Evolutionary conservation across 2,113 vertebrate species (phyloP), one percentile per base, ranked within the genome.

Genomic region (Rhabdornis inornatus): DNA sequence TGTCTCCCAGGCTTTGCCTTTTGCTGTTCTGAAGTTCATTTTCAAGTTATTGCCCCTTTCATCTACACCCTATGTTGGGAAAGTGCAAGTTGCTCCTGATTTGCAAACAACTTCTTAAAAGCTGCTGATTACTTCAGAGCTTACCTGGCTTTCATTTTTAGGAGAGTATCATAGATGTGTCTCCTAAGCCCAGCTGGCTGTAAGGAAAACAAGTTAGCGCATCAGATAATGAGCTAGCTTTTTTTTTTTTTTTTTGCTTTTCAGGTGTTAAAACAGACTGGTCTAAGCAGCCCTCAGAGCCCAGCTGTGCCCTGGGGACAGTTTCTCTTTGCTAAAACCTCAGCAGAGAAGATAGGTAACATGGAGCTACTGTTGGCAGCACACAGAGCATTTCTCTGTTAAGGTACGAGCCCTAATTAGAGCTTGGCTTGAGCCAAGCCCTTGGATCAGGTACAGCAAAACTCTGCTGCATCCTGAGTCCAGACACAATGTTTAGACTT

Each of bases 401-500:
- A 82, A 92, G 92, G 76, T 79, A 72, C 33, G 56, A 78, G 77
- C 61, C 81, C 61, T 95, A 87, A 95, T 76, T 82, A 95, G 89
- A 84, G 57, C 50, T 94, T 95, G 95, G 95, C 95, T 95, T 5
- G 4, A 82, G 59, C 6, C 3, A 16, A 84, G 74, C 40, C 57
- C 53, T 94, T 95, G 95, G 96, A 94, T 33, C 53, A 57, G 70
- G 74, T 60, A 87, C 92, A 96, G 69, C 77, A 87, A 91, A 94
- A 79, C 83, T 89, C 84, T 76, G 44, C 74, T 81, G 69, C 12
- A 0, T 70, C 69, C 82, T 61, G 81, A 94, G 63, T 69, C 84
- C 91, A 95, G 94, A 89, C 89, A 89, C 93, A 87, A 72, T 76
- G 87, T 91, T 97, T 89, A 95, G 91, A 72, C 77, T 37, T 24